These are phyloP conservation scores for Macaca nemestrina DNA, from an alignment of 2,113 vertebrate species.

Conservation along the genomic window DNA sequence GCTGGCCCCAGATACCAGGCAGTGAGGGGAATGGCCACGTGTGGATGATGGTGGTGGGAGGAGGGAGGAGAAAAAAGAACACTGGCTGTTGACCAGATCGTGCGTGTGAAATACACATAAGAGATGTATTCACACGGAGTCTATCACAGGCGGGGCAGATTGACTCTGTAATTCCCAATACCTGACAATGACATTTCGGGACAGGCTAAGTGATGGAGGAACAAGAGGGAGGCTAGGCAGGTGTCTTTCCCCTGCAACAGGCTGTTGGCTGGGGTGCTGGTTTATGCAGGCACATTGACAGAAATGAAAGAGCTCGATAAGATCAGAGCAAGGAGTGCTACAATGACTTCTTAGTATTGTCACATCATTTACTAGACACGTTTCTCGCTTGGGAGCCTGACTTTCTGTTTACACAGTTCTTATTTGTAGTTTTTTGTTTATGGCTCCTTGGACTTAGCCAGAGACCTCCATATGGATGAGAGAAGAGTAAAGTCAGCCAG, in stretches of 20 bases:
- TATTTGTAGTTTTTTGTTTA: neutral
- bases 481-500: neutral
- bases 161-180: neutral
- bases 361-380: neutral
- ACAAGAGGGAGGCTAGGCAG: neutral
- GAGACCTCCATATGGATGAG: neutral
- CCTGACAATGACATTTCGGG: neutral
- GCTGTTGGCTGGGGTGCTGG: neutral
- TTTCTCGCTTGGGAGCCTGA: neutral
- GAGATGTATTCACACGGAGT: neutral
- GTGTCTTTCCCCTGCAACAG: neutral
- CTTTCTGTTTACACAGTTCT: neutral
- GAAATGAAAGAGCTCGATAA: neutral
- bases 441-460: neutral
- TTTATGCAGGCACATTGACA: neutral
- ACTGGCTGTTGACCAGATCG: rapidly evolving
- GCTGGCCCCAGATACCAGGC: neutral
- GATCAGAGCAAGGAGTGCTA: neutral
- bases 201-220: neutral
- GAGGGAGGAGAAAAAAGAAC: neutral
- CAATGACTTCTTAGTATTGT: neutral
- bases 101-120: rapidly evolving
- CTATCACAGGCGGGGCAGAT: neutral
- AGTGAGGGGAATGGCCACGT: rapidly evolving
- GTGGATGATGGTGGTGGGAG: neutral